Percentiles rank a stretch among this genome's conserved stretches.
Evolutionary conservation across 2,113 vertebrate genomes (phyloP).

Genomic region (Tenebrosternarchus preto): DNA sequence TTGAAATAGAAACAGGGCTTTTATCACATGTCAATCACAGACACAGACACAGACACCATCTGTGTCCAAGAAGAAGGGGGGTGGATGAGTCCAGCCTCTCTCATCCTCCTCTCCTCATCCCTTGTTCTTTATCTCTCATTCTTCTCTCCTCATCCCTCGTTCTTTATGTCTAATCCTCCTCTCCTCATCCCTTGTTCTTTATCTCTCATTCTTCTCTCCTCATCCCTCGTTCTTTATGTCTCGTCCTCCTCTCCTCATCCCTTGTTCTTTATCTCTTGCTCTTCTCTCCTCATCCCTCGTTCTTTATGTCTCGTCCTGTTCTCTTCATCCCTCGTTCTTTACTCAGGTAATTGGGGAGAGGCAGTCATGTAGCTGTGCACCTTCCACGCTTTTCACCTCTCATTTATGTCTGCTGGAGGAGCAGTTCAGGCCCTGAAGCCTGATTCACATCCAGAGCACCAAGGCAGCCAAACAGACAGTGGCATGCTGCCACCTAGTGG

Average conservation of each 20-base stretch:
- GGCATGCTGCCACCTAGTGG: slow-evolving; percentile 73
- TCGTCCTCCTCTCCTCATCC: slow-evolving; percentile 63
- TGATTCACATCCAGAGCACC: slow-evolving; percentile 62
- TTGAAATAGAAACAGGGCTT: slow-evolving; percentile 34
- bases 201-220: background rate
- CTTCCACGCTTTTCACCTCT: slow-evolving; percentile 74
- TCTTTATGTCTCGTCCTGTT: slow-evolving; percentile 49
- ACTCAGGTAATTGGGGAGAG: slow-evolving; percentile 68
- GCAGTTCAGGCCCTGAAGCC: slow-evolving; percentile 68
- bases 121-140: background rate
- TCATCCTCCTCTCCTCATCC: slow-evolving; percentile 46
- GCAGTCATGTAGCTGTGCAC: slow-evolving; percentile 62
- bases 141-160: slow-evolving; percentile 42
- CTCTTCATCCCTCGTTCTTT: slow-evolving; percentile 44
- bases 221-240: slow-evolving; percentile 34
- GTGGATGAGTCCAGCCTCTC: slow-evolving; percentile 54
- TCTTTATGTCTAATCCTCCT: slow-evolving; percentile 57
- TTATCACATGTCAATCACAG: slow-evolving; percentile 35
- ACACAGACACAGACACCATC: slow-evolving; percentile 40
- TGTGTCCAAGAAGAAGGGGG: slow-evolving; percentile 37
- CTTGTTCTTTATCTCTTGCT: no score
- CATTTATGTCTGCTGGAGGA: slow-evolving; percentile 72
- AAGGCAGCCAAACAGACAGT: slow-evolving; percentile 58
- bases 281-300: no score
- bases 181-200: slow-evolving; percentile 1